Conservation (phyloP, 2,113 vertebrate genomes). For the Athene cunicularia region DNA sequence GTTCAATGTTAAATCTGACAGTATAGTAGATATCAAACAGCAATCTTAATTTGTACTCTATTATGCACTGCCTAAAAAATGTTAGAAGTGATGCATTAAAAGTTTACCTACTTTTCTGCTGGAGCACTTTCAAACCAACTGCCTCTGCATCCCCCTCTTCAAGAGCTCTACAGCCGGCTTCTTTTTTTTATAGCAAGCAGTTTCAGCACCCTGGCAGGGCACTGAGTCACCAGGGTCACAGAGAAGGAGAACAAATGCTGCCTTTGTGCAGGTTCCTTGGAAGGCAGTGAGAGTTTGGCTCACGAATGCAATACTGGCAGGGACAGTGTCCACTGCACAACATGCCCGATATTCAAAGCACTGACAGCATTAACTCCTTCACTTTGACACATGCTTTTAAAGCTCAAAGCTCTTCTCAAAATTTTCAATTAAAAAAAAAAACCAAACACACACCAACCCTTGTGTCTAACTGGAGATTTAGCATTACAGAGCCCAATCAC, state of each 20-base stretch:
- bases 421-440: neutral
- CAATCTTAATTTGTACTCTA: neutral
- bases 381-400: neutral
- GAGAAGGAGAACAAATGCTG: conserved; percentile 45
- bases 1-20: neutral
- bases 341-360: neutral
- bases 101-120: neutral
- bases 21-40: neutral
- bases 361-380: neutral
- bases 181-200: neutral
- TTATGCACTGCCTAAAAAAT: neutral
- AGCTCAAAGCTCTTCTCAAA: neutral
- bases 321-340: neutral
- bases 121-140: neutral
- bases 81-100: neutral
- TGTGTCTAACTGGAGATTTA: neutral
- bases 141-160: neutral
- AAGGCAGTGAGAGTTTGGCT: neutral
- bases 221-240: neutral
- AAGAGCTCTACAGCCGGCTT: neutral
- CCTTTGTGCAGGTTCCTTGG: conserved; percentile 42
- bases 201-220: neutral
- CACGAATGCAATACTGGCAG: neutral
- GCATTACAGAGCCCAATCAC: neutral
- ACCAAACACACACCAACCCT: neutral